Base-by-base conservation (phyloP, 2,113 vertebrate species). In the Alces alces region DNA sequence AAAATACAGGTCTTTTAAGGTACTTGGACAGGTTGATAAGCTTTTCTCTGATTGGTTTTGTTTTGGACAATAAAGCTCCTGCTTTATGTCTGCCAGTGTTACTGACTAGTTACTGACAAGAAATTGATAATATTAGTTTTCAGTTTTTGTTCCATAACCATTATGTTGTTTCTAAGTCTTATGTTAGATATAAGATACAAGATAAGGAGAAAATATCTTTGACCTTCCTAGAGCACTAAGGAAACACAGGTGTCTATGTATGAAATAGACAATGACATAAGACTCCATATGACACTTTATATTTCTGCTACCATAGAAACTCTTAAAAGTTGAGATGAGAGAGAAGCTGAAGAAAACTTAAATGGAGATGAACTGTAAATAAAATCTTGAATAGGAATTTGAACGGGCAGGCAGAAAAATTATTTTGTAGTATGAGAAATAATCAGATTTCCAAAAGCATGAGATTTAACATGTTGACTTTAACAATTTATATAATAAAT, bases 341-440 rank as follows among this genome's bases (percentile, higher is more conserved):
- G 80, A 86, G 92, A 76, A 66, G 27, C 21, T 93, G 58, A 64
- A 60, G 76, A 76, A 84, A 73, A 94, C 50, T 87, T 87, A n/a
- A n/a, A 19, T 95, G 30, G 21, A 50, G 33, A 36, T 80, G 50
- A 95, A 70, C 30, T 93, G 2, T 90, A 88, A 96, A 94, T 95
- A 93, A 94, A 91, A 70, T 97, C 43, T 61, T 96, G 25, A 85
- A 55, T 87, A 30, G 17, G 25, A 86, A 54, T 92, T 95, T 93
- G 43, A 89, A 25, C 43, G 61, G 57, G 23, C 28, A 80, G 55
- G 70, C 13, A 73, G 28, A 86, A 83, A 50, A 87, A 28, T 95
- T 73, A 93, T 89, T 91, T 93, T 93, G 27, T 61, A 84, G 43
- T 86, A 73, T 85, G 73, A 86, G 28, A 70, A 64, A 66, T 91